Percentiles rank a stretch among this genome's conserved stretches.
Conservation (phyloP, 2,113 vertebrate species). For the Strix uralensis region DNA sequence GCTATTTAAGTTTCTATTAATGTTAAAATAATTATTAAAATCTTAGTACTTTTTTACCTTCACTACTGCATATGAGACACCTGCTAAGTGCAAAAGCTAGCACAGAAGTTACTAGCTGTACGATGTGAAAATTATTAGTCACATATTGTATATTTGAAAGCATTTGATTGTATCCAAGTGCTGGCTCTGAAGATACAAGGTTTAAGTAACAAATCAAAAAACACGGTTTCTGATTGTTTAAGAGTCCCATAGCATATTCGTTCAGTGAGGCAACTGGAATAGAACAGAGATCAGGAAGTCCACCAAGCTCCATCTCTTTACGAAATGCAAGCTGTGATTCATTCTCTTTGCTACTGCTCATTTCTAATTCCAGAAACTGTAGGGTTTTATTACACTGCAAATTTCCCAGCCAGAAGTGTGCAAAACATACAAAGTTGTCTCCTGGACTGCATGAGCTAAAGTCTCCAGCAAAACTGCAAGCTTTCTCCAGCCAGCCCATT, state of each 20-base stretch:
- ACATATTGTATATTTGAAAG: constrained; percentile 6
- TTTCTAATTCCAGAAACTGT: constrained; percentile 19
- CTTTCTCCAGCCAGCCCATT: constrained; percentile 8
- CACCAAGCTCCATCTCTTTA: not conserved
- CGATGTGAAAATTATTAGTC: not conserved
- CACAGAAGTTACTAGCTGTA: constrained; percentile 15
- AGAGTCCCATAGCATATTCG: not conserved
- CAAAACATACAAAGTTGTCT: constrained; percentile 37
- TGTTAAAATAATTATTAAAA: constrained; percentile 30
- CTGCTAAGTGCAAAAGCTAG: constrained; percentile 54
- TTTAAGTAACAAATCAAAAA: constrained; percentile 4
- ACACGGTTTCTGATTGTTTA: not conserved
- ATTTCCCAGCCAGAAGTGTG: constrained; percentile 45
- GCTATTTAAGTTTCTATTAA: not conserved
- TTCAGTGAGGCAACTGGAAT: not conserved
- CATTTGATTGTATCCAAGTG: constrained; percentile 8
- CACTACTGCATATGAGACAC: constrained; percentile 22
- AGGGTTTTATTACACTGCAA: not conserved
- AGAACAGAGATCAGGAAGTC: not conserved
- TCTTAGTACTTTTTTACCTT: constrained; percentile 42
- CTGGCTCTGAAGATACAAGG: constrained; percentile 18
- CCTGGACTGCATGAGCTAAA: not conserved
- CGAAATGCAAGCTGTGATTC: not conserved
- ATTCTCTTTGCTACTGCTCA: not conserved
- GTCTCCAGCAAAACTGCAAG: not conserved